Conservation (phyloP, 2,113 vertebrate species). For the Pterophyllum scalare region DNA sequence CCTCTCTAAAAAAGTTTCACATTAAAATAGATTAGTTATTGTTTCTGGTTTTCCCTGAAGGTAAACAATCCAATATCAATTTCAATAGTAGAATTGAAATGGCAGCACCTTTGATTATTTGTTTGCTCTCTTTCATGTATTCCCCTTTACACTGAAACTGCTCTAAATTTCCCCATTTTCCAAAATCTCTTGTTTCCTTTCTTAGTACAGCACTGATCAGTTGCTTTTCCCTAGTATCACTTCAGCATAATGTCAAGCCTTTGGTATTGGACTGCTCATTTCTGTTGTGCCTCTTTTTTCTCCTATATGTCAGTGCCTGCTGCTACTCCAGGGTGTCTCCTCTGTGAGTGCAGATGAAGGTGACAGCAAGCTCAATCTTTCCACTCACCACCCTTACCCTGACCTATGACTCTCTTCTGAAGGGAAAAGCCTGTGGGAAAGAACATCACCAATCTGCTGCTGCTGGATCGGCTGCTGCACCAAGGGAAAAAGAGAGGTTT, state of each 20-base stretch:
- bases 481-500: conserved; percentile 16
- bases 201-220: not conserved
- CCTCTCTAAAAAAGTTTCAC: not conserved
- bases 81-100: not conserved
- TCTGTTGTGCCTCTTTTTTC: conserved; percentile 21
- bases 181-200: not conserved
- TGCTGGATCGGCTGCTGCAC: conserved; percentile 7
- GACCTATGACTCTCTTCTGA: conserved; percentile 50
- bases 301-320: conserved; percentile 13
- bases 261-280: conserved; percentile 3
- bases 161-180: not conserved
- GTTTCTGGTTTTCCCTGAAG: not conserved
- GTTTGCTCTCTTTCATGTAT: not conserved
- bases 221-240: conserved; percentile 1
- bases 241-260: not conserved
- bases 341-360: conserved; percentile 47
- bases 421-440: conserved; percentile 36
- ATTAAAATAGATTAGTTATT: not conserved
- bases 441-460: conserved; percentile 41
- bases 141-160: not conserved
- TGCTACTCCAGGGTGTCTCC: conserved; percentile 23
- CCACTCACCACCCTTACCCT: conserved; percentile 19
- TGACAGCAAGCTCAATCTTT: conserved; percentile 36
- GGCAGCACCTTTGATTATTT: not conserved
- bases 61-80: not conserved